Evolutionary conservation across 1,140 invertebrate species (phyloP).

Genomic region (Piezodorus guildinii): DNA sequence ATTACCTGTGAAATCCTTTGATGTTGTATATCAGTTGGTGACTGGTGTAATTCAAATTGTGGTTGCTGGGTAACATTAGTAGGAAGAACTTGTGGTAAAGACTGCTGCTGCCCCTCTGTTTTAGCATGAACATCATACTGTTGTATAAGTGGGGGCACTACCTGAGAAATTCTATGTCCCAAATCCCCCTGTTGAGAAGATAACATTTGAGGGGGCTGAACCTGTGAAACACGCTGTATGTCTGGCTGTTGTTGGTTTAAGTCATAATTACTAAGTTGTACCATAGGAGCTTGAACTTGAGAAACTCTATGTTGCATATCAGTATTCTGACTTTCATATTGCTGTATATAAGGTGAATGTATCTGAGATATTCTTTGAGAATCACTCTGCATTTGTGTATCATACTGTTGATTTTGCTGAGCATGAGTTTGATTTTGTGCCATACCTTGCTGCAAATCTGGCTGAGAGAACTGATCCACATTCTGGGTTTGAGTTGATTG

Average conservation of each 20-base stretch:
- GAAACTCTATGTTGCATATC: constrained; percentile 4
- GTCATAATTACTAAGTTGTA: background rate
- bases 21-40: constrained; percentile 1
- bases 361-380: background rate
- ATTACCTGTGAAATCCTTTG: constrained; percentile 15
- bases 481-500: background rate
- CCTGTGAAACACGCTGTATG: constrained; percentile 16
- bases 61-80: background rate
- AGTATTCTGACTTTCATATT: background rate
- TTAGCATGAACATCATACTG: background rate
- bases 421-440: background rate
- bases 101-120: background rate
- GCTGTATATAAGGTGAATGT: background rate
- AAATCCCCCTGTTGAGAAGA: background rate
- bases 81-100: background rate
- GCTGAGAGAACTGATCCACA: too few relatives aligned
- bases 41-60: background rate
- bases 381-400: background rate
- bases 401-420: background rate
- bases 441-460: too few relatives aligned
- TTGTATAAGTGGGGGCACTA: background rate
- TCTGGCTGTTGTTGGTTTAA: background rate
- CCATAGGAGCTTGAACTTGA: background rate
- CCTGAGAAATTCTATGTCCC: constrained; percentile 6
- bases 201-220: constrained; percentile 30